Evolutionary conservation across 2,888 invertebrate genomes (phyloP).

Genomic region (Diarsia mendica): DNA sequence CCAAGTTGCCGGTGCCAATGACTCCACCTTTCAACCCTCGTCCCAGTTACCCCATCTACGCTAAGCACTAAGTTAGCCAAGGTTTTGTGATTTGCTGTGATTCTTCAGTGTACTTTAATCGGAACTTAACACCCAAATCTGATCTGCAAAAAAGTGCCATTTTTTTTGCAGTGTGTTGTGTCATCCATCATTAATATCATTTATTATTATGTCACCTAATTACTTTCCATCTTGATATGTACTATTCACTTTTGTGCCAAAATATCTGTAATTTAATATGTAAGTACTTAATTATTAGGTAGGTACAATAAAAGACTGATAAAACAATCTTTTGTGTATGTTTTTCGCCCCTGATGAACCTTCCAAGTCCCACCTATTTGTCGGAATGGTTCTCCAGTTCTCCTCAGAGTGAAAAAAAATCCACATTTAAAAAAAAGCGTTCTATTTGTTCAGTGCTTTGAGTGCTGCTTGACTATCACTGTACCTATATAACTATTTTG

Average conservation of each 20-base stretch:
- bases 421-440: too few species aligned
- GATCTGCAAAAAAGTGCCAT: not conserved
- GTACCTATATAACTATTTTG: too few species aligned
- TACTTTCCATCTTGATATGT: not conserved
- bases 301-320: not conserved
- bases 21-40: slow-evolving; percentile 55
- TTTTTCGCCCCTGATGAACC: too few species aligned
- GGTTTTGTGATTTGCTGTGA: not conserved
- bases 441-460: too few species aligned
- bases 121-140: not conserved
- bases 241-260: not conserved
- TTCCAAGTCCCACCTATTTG: too few species aligned
- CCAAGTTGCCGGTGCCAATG: slow-evolving; percentile 35
- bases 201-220: too few species aligned
- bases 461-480: too few species aligned
- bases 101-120: not conserved
- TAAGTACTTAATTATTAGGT: not conserved
- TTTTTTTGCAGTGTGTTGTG: not conserved
- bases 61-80: not conserved
- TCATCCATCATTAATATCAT: not conserved
- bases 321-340: not conserved
- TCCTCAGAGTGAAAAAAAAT: too few species aligned
- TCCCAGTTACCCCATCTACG: slow-evolving; percentile 40
- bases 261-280: not conserved
- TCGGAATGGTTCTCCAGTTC: too few species aligned